Evolutionary conservation across 2,113 vertebrate genomes (phyloP).

Genomic region (Ptyas mucosa): DNA sequence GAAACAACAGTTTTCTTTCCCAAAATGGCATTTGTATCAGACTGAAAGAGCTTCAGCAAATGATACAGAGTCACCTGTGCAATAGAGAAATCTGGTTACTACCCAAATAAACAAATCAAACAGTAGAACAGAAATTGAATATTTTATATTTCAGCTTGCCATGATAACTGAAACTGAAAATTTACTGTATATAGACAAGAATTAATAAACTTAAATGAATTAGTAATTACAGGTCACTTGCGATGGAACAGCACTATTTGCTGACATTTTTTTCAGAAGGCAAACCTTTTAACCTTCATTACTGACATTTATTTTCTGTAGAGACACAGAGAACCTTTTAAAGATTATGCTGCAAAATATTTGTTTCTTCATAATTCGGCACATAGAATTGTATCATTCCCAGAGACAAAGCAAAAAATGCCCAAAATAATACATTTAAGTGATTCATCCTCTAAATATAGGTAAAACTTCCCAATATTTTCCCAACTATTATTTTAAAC

Average conservation of each 20-base stretch:
- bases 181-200: not conserved
- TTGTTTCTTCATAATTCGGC: not conserved
- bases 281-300: not conserved
- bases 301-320: not conserved
- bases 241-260: not conserved
- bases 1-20: slow-evolving; percentile 97
- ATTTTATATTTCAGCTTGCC: not conserved
- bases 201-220: not conserved
- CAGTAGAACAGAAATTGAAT: not conserved
- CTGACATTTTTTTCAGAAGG: not conserved
- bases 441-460: not conserved
- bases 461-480: not conserved
- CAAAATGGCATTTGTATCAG: slow-evolving; percentile 94
- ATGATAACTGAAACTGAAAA: not conserved
- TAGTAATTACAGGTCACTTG: not conserved
- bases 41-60: slow-evolving; percentile 95
- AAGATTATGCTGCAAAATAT: no score
- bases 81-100: slow-evolving; percentile 35
- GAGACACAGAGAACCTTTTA: not conserved
- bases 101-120: not conserved
- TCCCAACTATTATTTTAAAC: not conserved
- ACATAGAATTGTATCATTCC: not conserved
- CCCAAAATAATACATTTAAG: not conserved
- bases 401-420: not conserved
- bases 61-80: slow-evolving; percentile 93